Conservation (phyloP, 2,888 invertebrate species). For the Papilio demoleus region DNA sequence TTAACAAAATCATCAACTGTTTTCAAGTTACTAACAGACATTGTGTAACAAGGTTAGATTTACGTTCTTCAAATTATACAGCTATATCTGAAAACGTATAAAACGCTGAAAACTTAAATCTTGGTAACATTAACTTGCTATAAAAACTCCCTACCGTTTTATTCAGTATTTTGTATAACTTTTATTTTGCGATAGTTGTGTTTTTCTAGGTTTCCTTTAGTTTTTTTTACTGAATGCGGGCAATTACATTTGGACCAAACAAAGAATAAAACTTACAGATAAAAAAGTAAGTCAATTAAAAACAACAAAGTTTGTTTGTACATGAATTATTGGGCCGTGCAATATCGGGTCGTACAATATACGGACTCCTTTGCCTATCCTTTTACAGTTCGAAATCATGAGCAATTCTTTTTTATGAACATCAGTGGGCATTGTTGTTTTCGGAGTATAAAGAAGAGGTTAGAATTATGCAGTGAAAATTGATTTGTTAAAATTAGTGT, state of each 20-base stretch:
- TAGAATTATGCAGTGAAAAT: constrained; percentile 45
- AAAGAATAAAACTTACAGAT: background rate
- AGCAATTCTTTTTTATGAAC: constrained; percentile 9
- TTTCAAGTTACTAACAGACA: constrained; percentile 81
- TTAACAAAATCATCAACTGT: constrained; percentile 78
- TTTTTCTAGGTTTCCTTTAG: background rate
- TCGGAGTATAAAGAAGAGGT: constrained; percentile 45
- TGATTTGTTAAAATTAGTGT: constrained; percentile 24
- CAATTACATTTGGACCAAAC: background rate
- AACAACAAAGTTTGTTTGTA: background rate
- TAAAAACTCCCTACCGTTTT: background rate
- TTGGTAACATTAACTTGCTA: background rate
- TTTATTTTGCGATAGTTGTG: background rate
- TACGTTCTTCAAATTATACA: constrained; percentile 39
- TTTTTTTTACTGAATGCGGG: background rate
- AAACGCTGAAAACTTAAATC: background rate
- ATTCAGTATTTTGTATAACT: background rate
- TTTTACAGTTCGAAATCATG: constrained; percentile 4
- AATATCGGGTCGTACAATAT: background rate
- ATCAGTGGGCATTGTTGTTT: constrained; percentile 13
- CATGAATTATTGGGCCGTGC: background rate
- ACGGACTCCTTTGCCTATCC: background rate
- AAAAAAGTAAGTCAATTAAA: background rate
- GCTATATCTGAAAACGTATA: constrained; percentile 17
- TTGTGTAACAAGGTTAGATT: constrained; percentile 61